A percentile compares a stretch with the other conserved stretches of the same genome.
Evolutionary conservation across 2,888 invertebrate species (phyloP).

Genomic region (Habroteleia sp.): DNA sequence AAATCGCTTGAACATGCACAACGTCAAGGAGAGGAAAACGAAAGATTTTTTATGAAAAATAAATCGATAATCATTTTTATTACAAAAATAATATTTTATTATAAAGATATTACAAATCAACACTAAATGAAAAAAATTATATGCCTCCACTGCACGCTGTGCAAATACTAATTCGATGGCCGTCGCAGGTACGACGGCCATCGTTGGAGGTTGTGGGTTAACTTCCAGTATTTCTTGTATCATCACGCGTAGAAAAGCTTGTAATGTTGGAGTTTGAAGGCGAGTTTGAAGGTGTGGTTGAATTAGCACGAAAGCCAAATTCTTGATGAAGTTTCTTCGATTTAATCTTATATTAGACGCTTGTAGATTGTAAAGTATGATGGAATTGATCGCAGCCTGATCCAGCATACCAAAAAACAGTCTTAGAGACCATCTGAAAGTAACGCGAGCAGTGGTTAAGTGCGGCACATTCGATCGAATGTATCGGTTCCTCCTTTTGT

Average conservation of each 20-base stretch:
- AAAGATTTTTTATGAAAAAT: no score
- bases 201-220: no score
- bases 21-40: no score
- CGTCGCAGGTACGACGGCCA: no score
- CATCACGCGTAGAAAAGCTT: no score
- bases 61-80: no score
- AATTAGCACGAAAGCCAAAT: neutral
- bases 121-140: no score
- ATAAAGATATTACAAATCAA: no score
- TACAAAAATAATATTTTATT: no score
- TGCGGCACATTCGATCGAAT: neutral
- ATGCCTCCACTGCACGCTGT: no score
- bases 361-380: neutral
- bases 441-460: neutral
- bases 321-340: neutral
- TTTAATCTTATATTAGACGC: neutral
- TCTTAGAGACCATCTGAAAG: neutral
- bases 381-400: neutral
- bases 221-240: neutral
- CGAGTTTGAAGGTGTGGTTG: neutral
- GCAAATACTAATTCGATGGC: no score
- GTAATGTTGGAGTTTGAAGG: neutral
- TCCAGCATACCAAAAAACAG: conserved; percentile 11
- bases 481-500: conserved; percentile 8
- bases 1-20: no score